phyloP scores from a whole-genome alignment of 2,113 vertebrate genomes.

The Uropsilus gracilis region DNA sequence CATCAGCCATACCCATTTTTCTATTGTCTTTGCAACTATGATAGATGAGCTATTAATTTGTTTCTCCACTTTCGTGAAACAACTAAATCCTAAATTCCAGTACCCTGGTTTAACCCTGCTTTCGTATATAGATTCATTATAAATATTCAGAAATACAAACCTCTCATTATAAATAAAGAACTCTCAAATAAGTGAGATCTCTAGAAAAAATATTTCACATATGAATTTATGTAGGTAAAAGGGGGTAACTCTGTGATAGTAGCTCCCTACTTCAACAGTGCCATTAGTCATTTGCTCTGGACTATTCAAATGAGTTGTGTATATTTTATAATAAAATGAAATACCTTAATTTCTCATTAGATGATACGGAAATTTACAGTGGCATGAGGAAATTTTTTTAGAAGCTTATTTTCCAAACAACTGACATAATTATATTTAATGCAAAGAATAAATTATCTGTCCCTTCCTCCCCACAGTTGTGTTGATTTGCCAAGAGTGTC shows the following conservation, averaged over 20 bases:
- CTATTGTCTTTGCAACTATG: neutral
- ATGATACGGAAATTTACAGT: neutral
- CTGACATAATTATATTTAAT: constrained; percentile 53
- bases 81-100: neutral
- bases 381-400: neutral
- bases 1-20: neutral
- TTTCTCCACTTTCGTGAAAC: neutral
- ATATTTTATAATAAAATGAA: constrained; percentile 39
- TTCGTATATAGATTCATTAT: neutral
- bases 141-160: neutral
- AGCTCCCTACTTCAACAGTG: neutral
- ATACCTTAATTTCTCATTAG: neutral
- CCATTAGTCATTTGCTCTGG: neutral
- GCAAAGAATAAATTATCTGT: constrained; percentile 62
- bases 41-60: neutral
- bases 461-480: neutral
- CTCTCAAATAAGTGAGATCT: too few species aligned
- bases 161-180: too few species aligned
- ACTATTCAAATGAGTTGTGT: constrained; percentile 4
- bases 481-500: constrained; percentile 55
- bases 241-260: neutral
- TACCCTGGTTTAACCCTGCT: neutral
- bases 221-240: neutral
- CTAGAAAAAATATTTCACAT: neutral
- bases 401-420: constrained; percentile 44